phyloP scores from a whole-genome alignment of 1,140 invertebrate genomes.

The Macrotrachela quadricornifera region DNA sequence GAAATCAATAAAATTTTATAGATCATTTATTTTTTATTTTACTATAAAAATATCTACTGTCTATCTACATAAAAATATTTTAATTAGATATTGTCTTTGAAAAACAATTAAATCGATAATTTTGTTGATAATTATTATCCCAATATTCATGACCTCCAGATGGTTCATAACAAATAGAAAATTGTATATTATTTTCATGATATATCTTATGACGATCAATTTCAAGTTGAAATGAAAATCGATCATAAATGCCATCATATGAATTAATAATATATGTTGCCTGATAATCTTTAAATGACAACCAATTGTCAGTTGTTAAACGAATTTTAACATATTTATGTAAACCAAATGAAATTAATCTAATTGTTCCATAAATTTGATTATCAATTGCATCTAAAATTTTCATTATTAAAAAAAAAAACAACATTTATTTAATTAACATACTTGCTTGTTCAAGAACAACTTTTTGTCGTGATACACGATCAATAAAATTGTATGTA shows the following conservation, averaged over 20 bases:
- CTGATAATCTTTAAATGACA: slow-evolving; percentile 5
- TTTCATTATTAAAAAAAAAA: too few relatives aligned
- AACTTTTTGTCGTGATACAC: slow-evolving; percentile 46
- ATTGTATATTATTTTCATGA: slow-evolving; percentile 50
- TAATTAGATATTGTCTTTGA: too few relatives aligned
- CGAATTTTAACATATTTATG: slow-evolving; percentile 68
- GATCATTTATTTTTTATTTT: too few relatives aligned
- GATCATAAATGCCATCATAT: slow-evolving; percentile 71
- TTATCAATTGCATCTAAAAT: too few relatives aligned
- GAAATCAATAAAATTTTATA: too few relatives aligned
- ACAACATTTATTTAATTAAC: slow-evolving; percentile 34
- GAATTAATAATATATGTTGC: slow-evolving; percentile 65
- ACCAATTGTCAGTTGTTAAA: slow-evolving; percentile 36
- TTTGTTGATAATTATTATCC: slow-evolving; percentile 63
- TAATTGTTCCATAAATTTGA: slow-evolving; percentile 51
- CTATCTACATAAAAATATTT: too few relatives aligned
- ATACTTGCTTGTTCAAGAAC: slow-evolving; percentile 59
- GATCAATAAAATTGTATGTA: slow-evolving; percentile 50
- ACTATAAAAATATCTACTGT: too few relatives aligned
- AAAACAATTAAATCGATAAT: slow-evolving; percentile 39
- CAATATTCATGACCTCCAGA: slow-evolving; percentile 55
- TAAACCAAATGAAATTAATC: slow-evolving; percentile 69
- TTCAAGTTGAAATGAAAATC: slow-evolving; percentile 52
- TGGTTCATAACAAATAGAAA: slow-evolving; percentile 58
- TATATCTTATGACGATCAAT: slow-evolving; percentile 30